phyloP scores from a whole-genome alignment of 2,797 vertebrate species.

The Pseudochaenichthys georgianus region DNA sequence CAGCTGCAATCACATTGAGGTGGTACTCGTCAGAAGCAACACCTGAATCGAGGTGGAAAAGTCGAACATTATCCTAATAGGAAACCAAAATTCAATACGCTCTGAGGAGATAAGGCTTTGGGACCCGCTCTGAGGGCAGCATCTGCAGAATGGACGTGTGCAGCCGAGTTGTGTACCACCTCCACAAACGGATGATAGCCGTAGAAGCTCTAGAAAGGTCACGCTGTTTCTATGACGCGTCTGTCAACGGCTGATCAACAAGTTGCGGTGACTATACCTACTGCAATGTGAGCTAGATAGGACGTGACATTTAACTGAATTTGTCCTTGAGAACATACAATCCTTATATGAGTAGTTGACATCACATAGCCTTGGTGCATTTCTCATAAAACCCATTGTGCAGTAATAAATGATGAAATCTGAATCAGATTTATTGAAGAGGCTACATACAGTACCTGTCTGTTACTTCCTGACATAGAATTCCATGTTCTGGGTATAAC shows the following conservation, averaged over 20 bases:
- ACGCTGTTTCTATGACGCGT: conserved; percentile 40
- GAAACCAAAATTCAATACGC: conserved; percentile 21
- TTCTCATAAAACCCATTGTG: conserved; percentile 18
- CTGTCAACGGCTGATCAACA: conserved; percentile 55
- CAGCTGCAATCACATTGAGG: conserved; percentile 20
- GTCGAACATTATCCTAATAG: not conserved
- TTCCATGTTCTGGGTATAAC: conserved; percentile 4
- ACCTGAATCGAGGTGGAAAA: conserved; percentile 19
- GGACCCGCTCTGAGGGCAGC: conserved; percentile 13
- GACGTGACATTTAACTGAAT: conserved; percentile 64
- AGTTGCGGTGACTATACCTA: conserved; percentile 48
- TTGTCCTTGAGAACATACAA: conserved; percentile 59
- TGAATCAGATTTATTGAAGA: conserved; percentile 17
- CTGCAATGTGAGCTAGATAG: conserved; percentile 48
- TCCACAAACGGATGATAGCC: conserved; percentile 60
- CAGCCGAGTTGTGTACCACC: conserved; percentile 14
- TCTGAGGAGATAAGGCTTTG: not conserved
- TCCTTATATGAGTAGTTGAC: conserved; percentile 29
- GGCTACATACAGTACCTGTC: not conserved
- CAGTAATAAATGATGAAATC: conserved; percentile 25
- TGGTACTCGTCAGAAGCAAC: conserved; percentile 13
- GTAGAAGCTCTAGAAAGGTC: conserved; percentile 66
- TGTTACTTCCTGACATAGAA: conserved; percentile 21
- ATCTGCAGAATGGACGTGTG: conserved; percentile 19
- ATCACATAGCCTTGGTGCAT: conserved; percentile 14